Percentiles rank a stretch among this genome's conserved stretches.
Evolutionary conservation across 2,113 vertebrate genomes (phyloP).

Genomic region (Rostratula benghalensis): DNA sequence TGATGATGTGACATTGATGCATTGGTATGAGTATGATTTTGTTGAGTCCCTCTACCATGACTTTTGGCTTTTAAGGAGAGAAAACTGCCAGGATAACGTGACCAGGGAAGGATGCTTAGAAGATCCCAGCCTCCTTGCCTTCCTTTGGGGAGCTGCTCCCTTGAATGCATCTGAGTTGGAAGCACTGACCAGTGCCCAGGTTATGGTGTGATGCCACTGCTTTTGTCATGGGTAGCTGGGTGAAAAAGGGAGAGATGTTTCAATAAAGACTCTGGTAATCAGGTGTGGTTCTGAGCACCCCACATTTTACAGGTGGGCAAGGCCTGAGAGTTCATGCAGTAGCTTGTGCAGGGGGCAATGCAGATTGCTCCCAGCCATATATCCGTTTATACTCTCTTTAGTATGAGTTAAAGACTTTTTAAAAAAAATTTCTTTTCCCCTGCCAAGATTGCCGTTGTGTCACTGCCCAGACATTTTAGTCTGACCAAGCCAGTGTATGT

Average conservation of each 20-base stretch:
- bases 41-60: conserved; percentile 78
- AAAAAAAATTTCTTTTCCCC: not conserved
- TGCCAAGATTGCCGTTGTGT: rapidly evolving
- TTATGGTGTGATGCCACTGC: not conserved
- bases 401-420: not conserved
- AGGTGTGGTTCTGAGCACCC: not conserved
- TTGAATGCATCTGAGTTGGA: not conserved
- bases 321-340: not conserved
- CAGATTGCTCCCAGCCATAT: not conserved
- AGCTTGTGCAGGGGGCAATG: not conserved
- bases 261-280: not conserved
- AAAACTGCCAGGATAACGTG: conserved; percentile 69
- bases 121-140: not conserved
- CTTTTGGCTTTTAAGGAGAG: conserved; percentile 86
- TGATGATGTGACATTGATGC: conserved; percentile 67
- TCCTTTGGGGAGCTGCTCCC: not conserved
- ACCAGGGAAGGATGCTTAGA: conserved; percentile 32
- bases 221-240: not conserved
- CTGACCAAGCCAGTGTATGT: not conserved
- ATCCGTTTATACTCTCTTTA: not conserved
- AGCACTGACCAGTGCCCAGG: not conserved
- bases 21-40: conserved; percentile 76
- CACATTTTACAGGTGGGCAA: not conserved
- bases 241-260: not conserved
- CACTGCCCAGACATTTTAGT: not conserved